Evolutionary conservation across 2,797 vertebrate species (phyloP).

Genomic region (Echeneis naucrates): DNA sequence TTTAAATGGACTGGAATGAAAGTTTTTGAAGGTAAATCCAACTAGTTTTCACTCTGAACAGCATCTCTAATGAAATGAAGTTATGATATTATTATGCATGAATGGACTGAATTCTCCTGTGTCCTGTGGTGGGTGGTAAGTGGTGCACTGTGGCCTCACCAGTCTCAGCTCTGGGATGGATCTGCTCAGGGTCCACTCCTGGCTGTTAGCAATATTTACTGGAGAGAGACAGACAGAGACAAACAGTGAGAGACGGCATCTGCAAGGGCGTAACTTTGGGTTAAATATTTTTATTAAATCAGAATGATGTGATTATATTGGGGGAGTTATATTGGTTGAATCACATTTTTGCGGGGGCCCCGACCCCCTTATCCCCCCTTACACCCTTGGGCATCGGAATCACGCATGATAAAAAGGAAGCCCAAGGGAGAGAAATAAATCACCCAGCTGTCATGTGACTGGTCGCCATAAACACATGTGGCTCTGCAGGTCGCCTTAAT

Average conservation of each 20-base stretch:
- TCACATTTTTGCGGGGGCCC: no score
- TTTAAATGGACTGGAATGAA: no score
- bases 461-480: constrained; percentile 6
- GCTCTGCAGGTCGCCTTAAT: constrained; percentile 46
- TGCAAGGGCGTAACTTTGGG: no score
- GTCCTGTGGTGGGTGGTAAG: no score
- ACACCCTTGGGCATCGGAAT: no score
- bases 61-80: background rate
- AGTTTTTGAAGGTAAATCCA: no score
- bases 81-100: background rate
- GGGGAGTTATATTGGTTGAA: no score
- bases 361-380: no score
- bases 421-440: constrained; percentile 35
- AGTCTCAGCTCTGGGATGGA: constrained; percentile 92
- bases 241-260: no score
- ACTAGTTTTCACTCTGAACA: no score
- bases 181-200: constrained; percentile 95
- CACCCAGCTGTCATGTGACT: constrained; percentile 35
- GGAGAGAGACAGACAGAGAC: constrained; percentile 48
- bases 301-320: no score
- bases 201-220: constrained; percentile 94
- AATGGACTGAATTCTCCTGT: background rate
- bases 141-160: constrained; percentile 82
- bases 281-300: no score
- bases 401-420: constrained; percentile 26